phyloP scores from a whole-genome alignment of 2,113 vertebrate genomes.

The Vulpes ferrilata region DNA sequence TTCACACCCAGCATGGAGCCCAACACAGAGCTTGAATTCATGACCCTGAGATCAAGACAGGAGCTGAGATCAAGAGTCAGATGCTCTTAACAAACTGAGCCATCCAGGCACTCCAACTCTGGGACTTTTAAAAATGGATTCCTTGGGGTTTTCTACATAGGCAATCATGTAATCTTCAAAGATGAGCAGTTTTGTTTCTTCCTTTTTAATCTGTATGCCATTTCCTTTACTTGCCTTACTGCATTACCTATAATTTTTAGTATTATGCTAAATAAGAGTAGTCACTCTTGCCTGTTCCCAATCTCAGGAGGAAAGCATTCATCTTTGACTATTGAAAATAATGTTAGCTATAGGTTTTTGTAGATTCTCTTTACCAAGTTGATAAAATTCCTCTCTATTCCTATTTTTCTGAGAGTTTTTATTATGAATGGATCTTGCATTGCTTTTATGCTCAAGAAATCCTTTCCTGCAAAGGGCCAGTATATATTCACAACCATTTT shows the following conservation, averaged over 20 bases:
- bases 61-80: too few relatives aligned
- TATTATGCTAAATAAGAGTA: background rate
- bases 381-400: background rate
- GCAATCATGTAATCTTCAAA: background rate
- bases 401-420: background rate
- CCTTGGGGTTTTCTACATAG: background rate
- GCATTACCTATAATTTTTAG: background rate
- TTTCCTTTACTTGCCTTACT: background rate
- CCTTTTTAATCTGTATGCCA: background rate
- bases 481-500: background rate
- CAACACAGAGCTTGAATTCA: too few relatives aligned
- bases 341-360: background rate
- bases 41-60: too few relatives aligned
- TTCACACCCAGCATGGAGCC: too few relatives aligned
- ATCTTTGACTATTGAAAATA: background rate
- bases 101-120: too few relatives aligned
- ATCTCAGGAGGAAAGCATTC: background rate
- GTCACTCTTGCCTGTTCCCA: background rate
- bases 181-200: background rate
- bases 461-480: background rate
- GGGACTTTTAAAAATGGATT: background rate
- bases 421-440: background rate
- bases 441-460: background rate
- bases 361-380: background rate
- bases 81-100: too few relatives aligned